Base-by-base conservation (phyloP, 1,140 invertebrate species). In the Drosophila saltans region DNA sequence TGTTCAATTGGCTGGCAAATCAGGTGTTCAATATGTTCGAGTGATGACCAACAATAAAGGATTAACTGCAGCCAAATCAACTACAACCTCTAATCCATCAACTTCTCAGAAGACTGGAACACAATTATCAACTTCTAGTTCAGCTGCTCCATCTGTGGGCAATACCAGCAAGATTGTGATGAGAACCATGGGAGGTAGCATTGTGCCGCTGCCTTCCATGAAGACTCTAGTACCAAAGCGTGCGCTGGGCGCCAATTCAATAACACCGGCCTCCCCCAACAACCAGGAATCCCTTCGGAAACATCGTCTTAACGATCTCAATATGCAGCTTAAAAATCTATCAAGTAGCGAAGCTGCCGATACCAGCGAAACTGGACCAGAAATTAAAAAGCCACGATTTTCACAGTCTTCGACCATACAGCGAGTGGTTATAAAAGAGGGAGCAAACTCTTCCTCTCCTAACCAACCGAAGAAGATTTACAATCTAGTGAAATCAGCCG, bases 1-100 rank as follows among this genome's bases (percentile, higher is more conserved):
- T 0, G 76, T 92, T 36, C 91, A 91, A 60, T 36, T 91, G 8
- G 30, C 78, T 0, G 89, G 91, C 30, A 92, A 91, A 52, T 66
- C 60, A n/a, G 85, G 89, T 26, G 60, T 92, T 6, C 88, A 92
- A 68, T 92, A 91, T 78, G 80, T 92, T 5, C 83, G 91, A 7
- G 85, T 92, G 0, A 43, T 92, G 33, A 61, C 77, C 10, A 80
- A 67, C 30, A 79, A 60, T 30, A 75, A 59, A 6, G 55, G 61
- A 8, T 45, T 57, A 24, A 28, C 33, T 3, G 36, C n/a, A 26
- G 16, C 57, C 7, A 36, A 26, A 63, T 10, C 57, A 33, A 16
- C 66, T 40, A 11, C 61, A 41, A 40, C 67, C 45, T 66, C 70
- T 16, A 24, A 63, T 10, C 33, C 57, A 1, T 9, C 36, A 3